These are phyloP conservation scores for Dexiosoma caninum DNA, from an alignment of 2,888 invertebrate species.

Conservation along the genomic window DNA sequence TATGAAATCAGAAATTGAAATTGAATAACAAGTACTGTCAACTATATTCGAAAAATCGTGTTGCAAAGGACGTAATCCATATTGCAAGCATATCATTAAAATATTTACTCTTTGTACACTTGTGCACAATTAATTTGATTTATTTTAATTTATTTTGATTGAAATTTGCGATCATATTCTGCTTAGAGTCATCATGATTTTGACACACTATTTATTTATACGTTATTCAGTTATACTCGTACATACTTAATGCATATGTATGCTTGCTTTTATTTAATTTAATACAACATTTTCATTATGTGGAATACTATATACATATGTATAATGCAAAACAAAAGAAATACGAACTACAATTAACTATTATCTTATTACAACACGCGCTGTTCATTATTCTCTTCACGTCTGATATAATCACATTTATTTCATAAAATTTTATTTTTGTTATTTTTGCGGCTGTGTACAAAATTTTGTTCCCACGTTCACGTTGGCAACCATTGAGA, in stretches of 20 bases:
- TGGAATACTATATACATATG: background rate
- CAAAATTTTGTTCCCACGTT: constrained; percentile 66
- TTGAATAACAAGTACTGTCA: background rate
- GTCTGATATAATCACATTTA: constrained; percentile 53
- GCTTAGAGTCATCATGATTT: constrained; percentile 53
- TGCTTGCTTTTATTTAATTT: constrained; percentile 45
- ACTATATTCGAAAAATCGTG: background rate
- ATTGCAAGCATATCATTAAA: constrained; percentile 18
- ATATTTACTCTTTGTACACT: background rate
- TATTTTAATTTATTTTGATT: background rate
- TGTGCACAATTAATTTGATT: background rate
- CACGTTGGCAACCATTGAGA: constrained; percentile 44
- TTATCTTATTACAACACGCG: constrained; percentile 61
- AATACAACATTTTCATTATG: constrained; percentile 39
- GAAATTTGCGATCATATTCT: background rate
- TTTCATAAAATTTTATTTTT: constrained; percentile 42
- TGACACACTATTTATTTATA: constrained; percentile 54
- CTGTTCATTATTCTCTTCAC: constrained; percentile 48
- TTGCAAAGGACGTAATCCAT: background rate
- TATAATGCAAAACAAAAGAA: constrained; percentile 4
- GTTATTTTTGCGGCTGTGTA: constrained; percentile 33
- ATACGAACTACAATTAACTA: background rate
- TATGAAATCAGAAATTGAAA: no score
- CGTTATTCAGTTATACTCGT: constrained; percentile 27
- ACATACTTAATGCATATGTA: no score